Percentiles rank a stretch among this genome's conserved stretches.
phyloP scores from a whole-genome alignment of 2,113 vertebrate species.

The Chloroceryle aenea region DNA sequence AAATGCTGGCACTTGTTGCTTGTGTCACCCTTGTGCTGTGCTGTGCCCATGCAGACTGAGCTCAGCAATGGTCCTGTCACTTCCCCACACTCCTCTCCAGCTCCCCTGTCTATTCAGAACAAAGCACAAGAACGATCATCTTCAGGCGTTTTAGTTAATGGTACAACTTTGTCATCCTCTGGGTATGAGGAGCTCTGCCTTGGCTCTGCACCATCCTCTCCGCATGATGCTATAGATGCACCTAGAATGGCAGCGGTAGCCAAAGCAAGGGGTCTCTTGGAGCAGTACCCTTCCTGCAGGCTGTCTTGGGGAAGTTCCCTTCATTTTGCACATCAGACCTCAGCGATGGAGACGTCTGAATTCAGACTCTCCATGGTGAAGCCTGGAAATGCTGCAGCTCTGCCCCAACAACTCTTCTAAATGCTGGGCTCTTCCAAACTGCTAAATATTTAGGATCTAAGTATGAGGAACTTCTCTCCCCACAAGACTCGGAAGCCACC shows the following conservation, averaged over 20 bases:
- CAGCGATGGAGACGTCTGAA: neutral
- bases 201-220: neutral
- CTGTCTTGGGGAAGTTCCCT: neutral
- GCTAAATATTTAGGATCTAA: neutral
- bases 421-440: neutral
- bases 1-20: neutral
- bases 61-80: neutral
- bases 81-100: too few relatives aligned
- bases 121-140: neutral
- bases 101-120: neutral
- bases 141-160: neutral
- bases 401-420: neutral
- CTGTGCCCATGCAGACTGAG: neutral
- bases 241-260: neutral
- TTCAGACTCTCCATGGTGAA: neutral
- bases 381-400: neutral
- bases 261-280: neutral
- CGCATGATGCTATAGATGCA: neutral
- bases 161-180: neutral
- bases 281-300: neutral
- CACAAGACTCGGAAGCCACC: neutral
- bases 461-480: neutral
- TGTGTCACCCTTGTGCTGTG: neutral
- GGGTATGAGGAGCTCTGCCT: neutral
- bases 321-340: neutral